Percentiles rank a stretch among this genome's conserved stretches.
Evolutionary conservation across 2,797 vertebrate genomes (phyloP).

Genomic region (Tympanoctomys barrerae): DNA sequence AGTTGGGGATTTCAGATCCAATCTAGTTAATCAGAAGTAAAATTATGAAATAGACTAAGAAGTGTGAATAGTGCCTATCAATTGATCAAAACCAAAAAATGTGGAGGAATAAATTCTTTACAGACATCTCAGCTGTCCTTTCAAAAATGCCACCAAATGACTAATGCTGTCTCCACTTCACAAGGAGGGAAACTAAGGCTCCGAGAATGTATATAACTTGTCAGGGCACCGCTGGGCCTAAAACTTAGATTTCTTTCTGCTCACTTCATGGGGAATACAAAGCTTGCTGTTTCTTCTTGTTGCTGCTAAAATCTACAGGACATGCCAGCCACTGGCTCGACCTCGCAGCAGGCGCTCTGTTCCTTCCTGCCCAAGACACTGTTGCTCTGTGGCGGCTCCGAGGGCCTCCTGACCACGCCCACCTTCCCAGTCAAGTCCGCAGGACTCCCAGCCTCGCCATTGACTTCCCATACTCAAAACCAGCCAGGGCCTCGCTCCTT

Average conservation of each 20-base stretch:
- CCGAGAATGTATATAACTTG: background rate
- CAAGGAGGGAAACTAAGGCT: background rate
- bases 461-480: background rate
- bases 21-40: background rate
- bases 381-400: no score
- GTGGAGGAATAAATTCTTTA: background rate
- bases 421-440: background rate
- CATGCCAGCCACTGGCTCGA: background rate
- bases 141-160: background rate
- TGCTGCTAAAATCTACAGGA: background rate
- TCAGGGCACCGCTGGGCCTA: background rate
- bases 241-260: background rate
- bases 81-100: background rate
- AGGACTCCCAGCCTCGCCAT: background rate
- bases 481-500: background rate
- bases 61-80: background rate
- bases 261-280: background rate
- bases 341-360: background rate
- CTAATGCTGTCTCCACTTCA: background rate
- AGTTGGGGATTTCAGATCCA: background rate
- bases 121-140: background rate
- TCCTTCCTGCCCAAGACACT: background rate
- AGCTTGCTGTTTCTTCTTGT: background rate
- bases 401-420: background rate
- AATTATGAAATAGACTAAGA: conserved; percentile 3